Evolutionary conservation across 2,797 vertebrate species (phyloP).

Genomic region (Borostomias antarcticus): DNA sequence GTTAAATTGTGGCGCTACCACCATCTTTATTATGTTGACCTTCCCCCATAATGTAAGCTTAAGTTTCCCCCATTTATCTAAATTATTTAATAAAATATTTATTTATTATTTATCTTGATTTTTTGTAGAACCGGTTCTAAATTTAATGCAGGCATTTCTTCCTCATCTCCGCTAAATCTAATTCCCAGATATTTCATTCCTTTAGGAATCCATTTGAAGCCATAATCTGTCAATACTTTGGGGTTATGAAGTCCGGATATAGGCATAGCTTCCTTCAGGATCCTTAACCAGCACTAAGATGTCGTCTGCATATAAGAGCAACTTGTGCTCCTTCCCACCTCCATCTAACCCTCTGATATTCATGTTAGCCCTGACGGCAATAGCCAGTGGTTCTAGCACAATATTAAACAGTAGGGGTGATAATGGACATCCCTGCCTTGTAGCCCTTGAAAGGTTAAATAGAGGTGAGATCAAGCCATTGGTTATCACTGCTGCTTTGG

Average conservation of each 20-base stretch:
- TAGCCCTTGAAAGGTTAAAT: neutral
- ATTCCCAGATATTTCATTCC: conserved; percentile 19
- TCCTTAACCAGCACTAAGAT: neutral
- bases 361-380: neutral
- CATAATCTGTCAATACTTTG: neutral
- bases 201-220: conserved; percentile 13
- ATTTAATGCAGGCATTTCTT: neutral
- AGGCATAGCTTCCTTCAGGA: conserved; percentile 1
- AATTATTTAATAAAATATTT: too few species aligned
- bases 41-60: conserved; percentile 8
- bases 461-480: neutral
- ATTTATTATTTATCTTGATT: neutral
- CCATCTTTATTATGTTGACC: conserved; percentile 8
- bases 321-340: neutral
- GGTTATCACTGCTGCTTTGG: conserved; percentile 3
- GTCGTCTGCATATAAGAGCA: conserved; percentile 4
- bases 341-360: neutral
- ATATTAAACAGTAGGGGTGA: conserved; percentile 6
- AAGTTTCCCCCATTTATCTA: conserved; percentile 6
- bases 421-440: neutral
- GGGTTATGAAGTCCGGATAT: conserved; percentile 6
- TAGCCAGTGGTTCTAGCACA: conserved; percentile 14
- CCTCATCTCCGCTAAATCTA: neutral
- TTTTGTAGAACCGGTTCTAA: conserved; percentile 15
- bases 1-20: conserved; percentile 3